Conservation (phyloP, 2,113 vertebrate genomes). For the Perognathus longimembris region DNA sequence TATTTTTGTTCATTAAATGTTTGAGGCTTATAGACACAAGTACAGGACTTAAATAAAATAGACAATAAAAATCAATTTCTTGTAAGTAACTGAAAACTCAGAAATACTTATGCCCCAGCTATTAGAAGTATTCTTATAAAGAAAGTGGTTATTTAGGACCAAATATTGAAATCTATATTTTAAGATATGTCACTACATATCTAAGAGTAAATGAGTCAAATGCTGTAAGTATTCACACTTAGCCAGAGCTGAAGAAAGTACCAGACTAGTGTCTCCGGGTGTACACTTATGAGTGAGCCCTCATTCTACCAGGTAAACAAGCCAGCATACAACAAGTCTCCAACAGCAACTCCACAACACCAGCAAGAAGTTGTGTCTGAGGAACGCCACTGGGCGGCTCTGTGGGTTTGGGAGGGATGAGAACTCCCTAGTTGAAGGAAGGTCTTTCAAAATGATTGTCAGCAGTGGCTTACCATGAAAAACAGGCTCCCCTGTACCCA, state of each 20-base stretch:
- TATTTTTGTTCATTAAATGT: background rate
- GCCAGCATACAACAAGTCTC: background rate
- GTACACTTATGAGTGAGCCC: background rate
- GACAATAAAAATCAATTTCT: background rate
- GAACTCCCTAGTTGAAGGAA: background rate
- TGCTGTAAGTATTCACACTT: background rate
- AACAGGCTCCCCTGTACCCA: background rate
- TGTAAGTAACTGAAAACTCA: background rate
- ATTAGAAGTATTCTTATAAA: background rate
- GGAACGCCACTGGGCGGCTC: background rate
- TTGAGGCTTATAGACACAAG: background rate
- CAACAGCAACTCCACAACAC: background rate
- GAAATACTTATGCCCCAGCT: background rate
- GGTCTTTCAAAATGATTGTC: background rate
- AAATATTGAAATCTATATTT: background rate
- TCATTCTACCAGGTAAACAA: background rate
- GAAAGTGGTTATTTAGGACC: background rate
- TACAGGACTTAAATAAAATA: background rate
- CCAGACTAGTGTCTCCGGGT: accelerated
- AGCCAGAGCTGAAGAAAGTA: background rate
- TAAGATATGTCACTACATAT: background rate
- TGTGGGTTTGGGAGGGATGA: background rate
- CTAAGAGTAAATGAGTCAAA: background rate
- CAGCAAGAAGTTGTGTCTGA: background rate
- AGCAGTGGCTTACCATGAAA: background rate